Evolutionary conservation across 1,140 invertebrate genomes (phyloP).

Genomic region (Cryptotermes secundus): DNA sequence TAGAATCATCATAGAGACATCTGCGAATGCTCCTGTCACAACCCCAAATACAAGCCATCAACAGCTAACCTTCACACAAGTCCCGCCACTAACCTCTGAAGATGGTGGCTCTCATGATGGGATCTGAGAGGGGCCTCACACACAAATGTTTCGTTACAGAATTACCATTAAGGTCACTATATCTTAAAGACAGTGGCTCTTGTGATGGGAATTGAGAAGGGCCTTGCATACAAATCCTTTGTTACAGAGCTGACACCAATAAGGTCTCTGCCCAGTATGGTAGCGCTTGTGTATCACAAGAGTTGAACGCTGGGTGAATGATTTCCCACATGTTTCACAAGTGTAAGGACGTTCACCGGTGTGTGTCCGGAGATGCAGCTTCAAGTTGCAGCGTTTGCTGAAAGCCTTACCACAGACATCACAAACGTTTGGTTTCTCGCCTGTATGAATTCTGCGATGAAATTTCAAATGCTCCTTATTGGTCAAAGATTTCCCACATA

Average conservation of each 20-base stretch:
- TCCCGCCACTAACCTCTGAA: too few relatives aligned
- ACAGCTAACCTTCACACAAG: too few relatives aligned
- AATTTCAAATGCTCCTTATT: slow-evolving; percentile 48
- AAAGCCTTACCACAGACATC: slow-evolving; percentile 50
- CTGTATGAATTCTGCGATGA: slow-evolving; percentile 49
- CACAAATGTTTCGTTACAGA: too few relatives aligned
- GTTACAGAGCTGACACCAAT: slow-evolving; percentile 58
- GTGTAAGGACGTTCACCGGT: slow-evolving; percentile 53
- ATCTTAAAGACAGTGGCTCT: slow-evolving; percentile 27
- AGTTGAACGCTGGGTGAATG: slow-evolving; percentile 35
- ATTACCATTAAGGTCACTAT: too few relatives aligned
- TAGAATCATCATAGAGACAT: too few relatives aligned
- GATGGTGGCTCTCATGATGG: too few relatives aligned
- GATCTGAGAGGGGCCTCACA: too few relatives aligned
- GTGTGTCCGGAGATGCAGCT: slow-evolving; percentile 63
- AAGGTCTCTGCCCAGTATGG: slow-evolving; percentile 72
- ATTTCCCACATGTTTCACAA: slow-evolving; percentile 40
- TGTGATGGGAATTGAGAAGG: slow-evolving; percentile 41
- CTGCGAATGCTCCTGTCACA: too few relatives aligned
- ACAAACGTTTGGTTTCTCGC: slow-evolving; percentile 53
- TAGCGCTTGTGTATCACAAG: slow-evolving; percentile 61
- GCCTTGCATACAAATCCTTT: slow-evolving; percentile 51
- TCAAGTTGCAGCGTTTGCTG: slow-evolving; percentile 51
- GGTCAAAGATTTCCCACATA: slow-evolving; percentile 42
- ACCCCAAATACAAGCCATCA: too few relatives aligned